A percentile compares a stretch with the other conserved stretches of the same genome.
Conservation (phyloP, 2,113 vertebrate species). For the Oreochromis spilurus region DNA sequence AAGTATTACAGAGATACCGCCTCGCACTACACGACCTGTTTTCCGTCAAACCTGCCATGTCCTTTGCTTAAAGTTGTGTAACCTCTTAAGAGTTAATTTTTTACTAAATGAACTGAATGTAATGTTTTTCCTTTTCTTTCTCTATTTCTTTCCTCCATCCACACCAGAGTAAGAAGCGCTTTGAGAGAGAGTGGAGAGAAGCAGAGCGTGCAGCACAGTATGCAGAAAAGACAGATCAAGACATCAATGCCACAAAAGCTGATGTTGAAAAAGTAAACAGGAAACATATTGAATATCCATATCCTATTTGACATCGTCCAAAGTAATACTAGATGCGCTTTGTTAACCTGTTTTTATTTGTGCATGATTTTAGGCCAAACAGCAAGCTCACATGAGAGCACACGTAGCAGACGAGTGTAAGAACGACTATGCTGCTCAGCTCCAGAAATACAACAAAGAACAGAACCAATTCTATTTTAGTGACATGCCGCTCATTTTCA, state of each 20-base stretch:
- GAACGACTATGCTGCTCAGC: constrained; percentile 84
- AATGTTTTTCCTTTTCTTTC: not conserved
- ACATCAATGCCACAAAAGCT: constrained; percentile 87
- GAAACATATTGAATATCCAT: not conserved
- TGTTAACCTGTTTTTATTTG: not conserved
- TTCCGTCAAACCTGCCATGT: not conserved
- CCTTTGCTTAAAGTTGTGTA: not conserved
- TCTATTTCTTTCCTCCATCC: not conserved
- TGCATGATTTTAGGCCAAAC: constrained; percentile 76
- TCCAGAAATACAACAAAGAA: constrained; percentile 86
- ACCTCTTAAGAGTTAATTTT: constrained; percentile 8
- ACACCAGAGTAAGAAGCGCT: constrained; percentile 84
- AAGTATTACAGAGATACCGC: not conserved
- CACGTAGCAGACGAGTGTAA: constrained; percentile 86
- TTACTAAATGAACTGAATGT: not conserved
- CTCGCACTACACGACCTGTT: not conserved
- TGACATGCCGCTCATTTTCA: constrained; percentile 85
- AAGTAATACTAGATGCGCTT: not conserved
- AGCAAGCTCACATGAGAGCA: constrained; percentile 80
- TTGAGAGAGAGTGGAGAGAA: constrained; percentile 86
- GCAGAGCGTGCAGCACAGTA: constrained; percentile 81
- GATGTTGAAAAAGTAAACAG: constrained; percentile 79
- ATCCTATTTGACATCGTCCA: not conserved
- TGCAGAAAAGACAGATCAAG: constrained; percentile 82
- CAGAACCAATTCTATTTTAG: constrained; percentile 85